Evolutionary conservation across 2,113 vertebrate species (phyloP), one percentile per base, ranked within the genome.

Genomic region (Nyctereutes procyonoides): DNA sequence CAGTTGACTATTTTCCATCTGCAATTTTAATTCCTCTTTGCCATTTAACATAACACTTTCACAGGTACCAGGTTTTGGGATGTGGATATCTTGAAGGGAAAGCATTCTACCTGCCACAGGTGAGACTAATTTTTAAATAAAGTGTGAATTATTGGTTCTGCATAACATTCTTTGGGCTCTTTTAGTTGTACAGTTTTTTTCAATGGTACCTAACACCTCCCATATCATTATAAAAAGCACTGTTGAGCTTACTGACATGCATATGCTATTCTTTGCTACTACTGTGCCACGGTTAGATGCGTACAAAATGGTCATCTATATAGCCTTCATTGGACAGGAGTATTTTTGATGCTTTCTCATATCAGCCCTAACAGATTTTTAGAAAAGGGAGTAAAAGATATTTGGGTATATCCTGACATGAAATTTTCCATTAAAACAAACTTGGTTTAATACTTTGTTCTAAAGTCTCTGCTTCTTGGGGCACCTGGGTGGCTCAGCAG

Each of bases 401-500:
- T 22, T 60, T 80, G 32, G 20, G 67, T 30, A 96, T 90, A 81
- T 95, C 3, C 88, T 76, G n/a, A 71, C 63, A 58, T 89, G 5
- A 38, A 76, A 55, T 19, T 94, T 82, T 86, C 92, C 30, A 58
- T 26, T 93, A 71, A 69, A 79, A 92, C 17, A 76, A 14, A 76
- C 22, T 93, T 96, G 53, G 19, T 76, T 93, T 87, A 82, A 71
- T 56, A 28, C 10, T 86, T 81, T 77, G 24, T 76, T 93, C 32
- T 74, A 97, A 88, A 73, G 77, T 90, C 30, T 84, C 53, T 88
- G 7, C 63, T 43, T 43, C 43, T 43, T 43, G 43, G 43, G 43
- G 43, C 6, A 6, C 43, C 43, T 43, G 43, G 43, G 43, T 43
- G 43, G 43, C 43, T 43, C 43, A 43, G 43, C 43, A 43, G 43